Conservation (phyloP, 2,888 invertebrate genomes). For the Eristalinus sepulchralis region DNA sequence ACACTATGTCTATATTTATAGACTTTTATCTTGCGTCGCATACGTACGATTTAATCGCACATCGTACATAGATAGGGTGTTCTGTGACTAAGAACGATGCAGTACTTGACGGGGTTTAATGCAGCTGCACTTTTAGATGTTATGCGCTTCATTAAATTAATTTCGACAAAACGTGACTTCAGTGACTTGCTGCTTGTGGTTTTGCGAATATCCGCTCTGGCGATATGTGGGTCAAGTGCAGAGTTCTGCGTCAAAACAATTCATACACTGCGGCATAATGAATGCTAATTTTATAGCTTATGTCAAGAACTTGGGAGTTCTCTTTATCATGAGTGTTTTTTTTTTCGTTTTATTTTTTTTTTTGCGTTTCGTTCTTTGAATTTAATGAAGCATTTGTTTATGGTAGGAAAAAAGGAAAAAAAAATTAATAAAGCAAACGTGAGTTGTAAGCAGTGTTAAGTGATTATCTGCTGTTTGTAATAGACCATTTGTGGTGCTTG, state of each 20-base stretch:
- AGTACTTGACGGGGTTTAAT: slow-evolving; percentile 9
- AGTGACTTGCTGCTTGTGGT: slow-evolving; percentile 41
- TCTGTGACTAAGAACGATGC: slow-evolving; percentile 3
- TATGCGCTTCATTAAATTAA: slow-evolving; percentile 63
- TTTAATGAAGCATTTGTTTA: background rate
- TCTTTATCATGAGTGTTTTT: background rate
- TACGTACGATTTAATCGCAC: slow-evolving; percentile 39
- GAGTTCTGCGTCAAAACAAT: slow-evolving; percentile 53
- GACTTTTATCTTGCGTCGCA: slow-evolving; percentile 10
- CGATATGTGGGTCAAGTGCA: slow-evolving; percentile 67
- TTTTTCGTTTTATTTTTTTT: slow-evolving; percentile 18
- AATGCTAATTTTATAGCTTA: slow-evolving; percentile 53
- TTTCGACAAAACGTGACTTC: slow-evolving; percentile 67
- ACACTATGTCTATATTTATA: background rate
- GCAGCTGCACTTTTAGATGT: slow-evolving; percentile 41
- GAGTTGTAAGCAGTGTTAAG: background rate
- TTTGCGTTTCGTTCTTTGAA: background rate
- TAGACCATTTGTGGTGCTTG: no score
- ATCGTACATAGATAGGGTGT: slow-evolving; percentile 39
- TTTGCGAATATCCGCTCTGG: slow-evolving; percentile 36
- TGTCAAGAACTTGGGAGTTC: slow-evolving; percentile 41
- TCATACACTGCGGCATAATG: slow-evolving; percentile 43
- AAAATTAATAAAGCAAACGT: no score
- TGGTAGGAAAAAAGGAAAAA: background rate
- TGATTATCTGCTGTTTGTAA: background rate